These are phyloP conservation scores for Myathropa florea DNA, from an alignment of 2,888 invertebrate genomes.

Conservation along the genomic window DNA sequence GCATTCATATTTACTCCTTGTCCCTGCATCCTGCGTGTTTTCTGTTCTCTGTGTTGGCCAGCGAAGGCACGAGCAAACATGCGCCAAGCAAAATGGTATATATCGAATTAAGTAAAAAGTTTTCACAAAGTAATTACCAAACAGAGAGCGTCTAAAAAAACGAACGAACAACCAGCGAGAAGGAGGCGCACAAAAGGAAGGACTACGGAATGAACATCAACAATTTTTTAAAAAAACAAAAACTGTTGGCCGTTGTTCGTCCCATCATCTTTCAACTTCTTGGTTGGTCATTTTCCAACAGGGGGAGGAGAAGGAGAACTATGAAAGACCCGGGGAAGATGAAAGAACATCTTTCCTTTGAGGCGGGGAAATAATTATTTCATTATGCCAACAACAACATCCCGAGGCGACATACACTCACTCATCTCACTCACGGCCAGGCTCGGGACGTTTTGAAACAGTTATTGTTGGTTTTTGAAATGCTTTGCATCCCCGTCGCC, in stretches of 20 bases:
- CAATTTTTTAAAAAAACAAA: constrained; percentile 5
- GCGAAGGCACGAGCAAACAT: background rate
- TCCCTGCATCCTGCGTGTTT: background rate
- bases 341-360: constrained; percentile 2
- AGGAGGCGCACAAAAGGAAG: background rate
- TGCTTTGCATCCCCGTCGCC: background rate
- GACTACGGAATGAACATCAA: constrained; percentile 17
- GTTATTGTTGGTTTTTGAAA: constrained; percentile 4
- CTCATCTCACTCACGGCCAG: background rate
- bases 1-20: background rate
- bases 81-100: constrained; percentile 19
- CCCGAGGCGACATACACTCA: background rate
- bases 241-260: background rate
- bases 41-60: too few species aligned
- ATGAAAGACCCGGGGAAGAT: background rate
- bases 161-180: background rate
- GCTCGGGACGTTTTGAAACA: background rate
- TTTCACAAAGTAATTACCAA: constrained; percentile 44
- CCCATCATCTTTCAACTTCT: background rate
- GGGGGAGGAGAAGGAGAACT: background rate
- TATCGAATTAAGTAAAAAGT: constrained; percentile 44
- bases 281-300: background rate
- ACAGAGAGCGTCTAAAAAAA: background rate
- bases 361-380: constrained; percentile 47
- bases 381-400: constrained; percentile 31